Base-by-base conservation (phyloP, 1,140 invertebrate genomes). In the Euschistus heros region DNA sequence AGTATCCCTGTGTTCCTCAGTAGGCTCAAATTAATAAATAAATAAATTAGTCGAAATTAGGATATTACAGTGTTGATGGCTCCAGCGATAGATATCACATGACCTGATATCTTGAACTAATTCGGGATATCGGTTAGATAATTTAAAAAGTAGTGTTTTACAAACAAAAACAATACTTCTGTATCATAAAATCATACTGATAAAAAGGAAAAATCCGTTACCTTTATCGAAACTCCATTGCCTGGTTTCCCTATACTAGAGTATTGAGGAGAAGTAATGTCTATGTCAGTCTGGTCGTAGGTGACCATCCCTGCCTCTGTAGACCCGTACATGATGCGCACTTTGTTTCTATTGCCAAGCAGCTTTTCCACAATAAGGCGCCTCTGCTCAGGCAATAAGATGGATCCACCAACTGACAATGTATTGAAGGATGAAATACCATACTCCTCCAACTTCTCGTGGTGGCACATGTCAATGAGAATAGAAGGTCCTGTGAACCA, bases 221-320 rank as follows among this genome's bases (percentile, higher is more conserved):
- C 61, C 44, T 62, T 62, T 1, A 62, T 2, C 3, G 33, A 22
- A 46, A 62, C 61, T 10, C 61, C 61, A 4, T 62, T 62, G 1
- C 2, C 61, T 3, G 44, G 7, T 20, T 26, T 47, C 15, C 61
- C 61, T 22, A 62, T 33, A 22, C 22, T 30, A 24, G 20, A 7
- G 44, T 62, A 62, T 24, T 47, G 18, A 44, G 27, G 17, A 8
- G 37, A 22, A 15, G 44, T 33, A 2, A 62, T 13, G 22, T 62
- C 61, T 10, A 62, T n/a, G 20, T 62, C 44, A 13, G 13, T 18
- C 8, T 2, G 2, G 10, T 33, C 27, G 18, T 22, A 20, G 14
- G 61, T 62, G 1, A 46, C 18, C 18, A 62, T 44, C 18, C 61
- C 61, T 2, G n/a, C 61, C 44, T 62, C 61, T 2, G 61, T 62